These are phyloP conservation scores for Anthoscopus minutus DNA, from an alignment of 2,113 vertebrate genomes.

Conservation along the genomic window DNA sequence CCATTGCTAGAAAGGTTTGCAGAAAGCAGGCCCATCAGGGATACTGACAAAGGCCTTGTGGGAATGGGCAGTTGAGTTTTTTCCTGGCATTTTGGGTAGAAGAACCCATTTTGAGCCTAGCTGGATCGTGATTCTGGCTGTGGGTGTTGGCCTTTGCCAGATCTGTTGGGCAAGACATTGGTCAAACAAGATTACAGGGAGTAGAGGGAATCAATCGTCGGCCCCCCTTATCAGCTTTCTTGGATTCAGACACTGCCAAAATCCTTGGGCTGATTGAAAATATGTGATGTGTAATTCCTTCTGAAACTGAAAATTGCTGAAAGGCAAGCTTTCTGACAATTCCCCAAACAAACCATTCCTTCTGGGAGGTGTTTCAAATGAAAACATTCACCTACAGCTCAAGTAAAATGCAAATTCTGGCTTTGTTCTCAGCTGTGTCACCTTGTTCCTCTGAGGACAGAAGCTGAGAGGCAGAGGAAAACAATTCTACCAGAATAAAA, in stretches of 20 bases:
- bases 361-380: not conserved
- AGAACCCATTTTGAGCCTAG: not conserved
- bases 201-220: not conserved
- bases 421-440: not conserved
- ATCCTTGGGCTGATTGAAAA: not conserved
- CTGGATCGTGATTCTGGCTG: not conserved
- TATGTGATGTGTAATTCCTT: not conserved
- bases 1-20: not conserved
- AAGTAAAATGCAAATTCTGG: not conserved
- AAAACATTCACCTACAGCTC: not conserved
- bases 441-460: not conserved
- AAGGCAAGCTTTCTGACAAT: not conserved
- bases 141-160: not conserved
- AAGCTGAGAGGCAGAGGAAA: not conserved
- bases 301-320: not conserved
- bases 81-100: not conserved
- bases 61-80: not conserved
- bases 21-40: not conserved
- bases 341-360: not conserved
- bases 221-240: not conserved
- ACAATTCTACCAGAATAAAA: not conserved
- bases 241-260: not conserved
- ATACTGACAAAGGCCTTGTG: not conserved
- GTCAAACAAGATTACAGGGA: not conserved
- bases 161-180: not conserved